Base-by-base conservation (phyloP, 2,113 vertebrate genomes). In the Xiphophorus hellerii region DNA sequence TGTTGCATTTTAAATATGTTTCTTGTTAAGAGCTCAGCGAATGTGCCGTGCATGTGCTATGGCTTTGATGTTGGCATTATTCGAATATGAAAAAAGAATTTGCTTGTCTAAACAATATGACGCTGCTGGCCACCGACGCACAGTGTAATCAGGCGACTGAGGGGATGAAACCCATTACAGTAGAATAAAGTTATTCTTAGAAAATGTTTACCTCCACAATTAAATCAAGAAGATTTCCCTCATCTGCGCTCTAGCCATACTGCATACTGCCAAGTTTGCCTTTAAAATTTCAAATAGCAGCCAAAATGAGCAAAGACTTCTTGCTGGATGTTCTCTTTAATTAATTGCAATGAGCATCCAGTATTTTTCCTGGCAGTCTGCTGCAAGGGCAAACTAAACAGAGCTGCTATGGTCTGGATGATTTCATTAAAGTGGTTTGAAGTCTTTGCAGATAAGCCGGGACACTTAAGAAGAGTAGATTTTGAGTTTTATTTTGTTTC, bases 141-240 rank as follows among this genome's bases (percentile, higher is more conserved):
- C 64, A 22, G 62, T 68, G 82, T 81, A 89, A 92, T 93, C 92
- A 89, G 81, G 66, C 88, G 72, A 85, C 76, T 83, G 78, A 86
- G 73, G 51, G 82, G 85, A 93, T 85, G 86, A 88, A 90, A 73
- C 73, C 84, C 79, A 88, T 90, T 91, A 85, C 73, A 69, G 74
- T 79, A 81, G 84, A 88, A 88, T 90, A 87, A 90, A 88, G 89
- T 92, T 91, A 87, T 91, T 90, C 88, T 90, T 88, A 83, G 88
- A 80, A 91, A 88, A 87, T 91, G 86, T 91, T 88, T 83, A 85
- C 77, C 77, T 85, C 71, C 80, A 58, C 74, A 82, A 85, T 88
- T 77, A 74, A 84, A 91, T 90, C 85, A 90, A 81, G 84, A 89
- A 80, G 84, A 66, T 86, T 89, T 85, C 76, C 66, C 54, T 80